Evolutionary conservation across 2,113 vertebrate genomes (phyloP).

Genomic region (Eretmochelys imbricata): DNA sequence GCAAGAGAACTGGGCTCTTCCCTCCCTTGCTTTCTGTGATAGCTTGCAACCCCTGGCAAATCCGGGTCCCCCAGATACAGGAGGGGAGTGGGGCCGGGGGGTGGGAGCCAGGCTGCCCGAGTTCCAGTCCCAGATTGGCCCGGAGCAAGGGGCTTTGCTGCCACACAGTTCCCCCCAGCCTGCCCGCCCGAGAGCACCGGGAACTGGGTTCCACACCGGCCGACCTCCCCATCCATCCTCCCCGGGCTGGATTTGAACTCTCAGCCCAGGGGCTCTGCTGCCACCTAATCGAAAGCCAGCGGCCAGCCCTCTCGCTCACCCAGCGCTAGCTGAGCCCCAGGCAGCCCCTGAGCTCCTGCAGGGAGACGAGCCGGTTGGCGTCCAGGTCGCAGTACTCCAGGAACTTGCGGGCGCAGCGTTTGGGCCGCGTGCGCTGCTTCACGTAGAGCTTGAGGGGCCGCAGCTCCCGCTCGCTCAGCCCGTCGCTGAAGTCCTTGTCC

Average conservation of each 20-base stretch:
- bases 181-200: too few species aligned
- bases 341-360: slow-evolving; percentile 72
- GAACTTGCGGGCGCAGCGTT: slow-evolving; percentile 75
- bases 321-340: slow-evolving; percentile 56
- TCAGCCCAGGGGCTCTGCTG: neutral
- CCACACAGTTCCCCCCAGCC: neutral
- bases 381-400: slow-evolving; percentile 75
- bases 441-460: slow-evolving; percentile 72
- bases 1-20: too few species aligned
- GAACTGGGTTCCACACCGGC: neutral
- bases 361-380: slow-evolving; percentile 61
- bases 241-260: neutral
- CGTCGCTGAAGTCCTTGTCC: slow-evolving; percentile 70
- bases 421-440: slow-evolving; percentile 62
- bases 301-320: too few species aligned
- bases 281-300: too few species aligned
- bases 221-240: too few species aligned
- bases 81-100: too few species aligned
- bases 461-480: slow-evolving; percentile 70
- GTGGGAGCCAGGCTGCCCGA: too few species aligned
- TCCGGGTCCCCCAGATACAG: neutral
- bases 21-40: too few species aligned
- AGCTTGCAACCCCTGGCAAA: neutral
- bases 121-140: neutral
- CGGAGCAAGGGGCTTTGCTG: too few species aligned